Base-by-base conservation (phyloP, 2,113 vertebrate species). In the Madoqua kirkii region DNA sequence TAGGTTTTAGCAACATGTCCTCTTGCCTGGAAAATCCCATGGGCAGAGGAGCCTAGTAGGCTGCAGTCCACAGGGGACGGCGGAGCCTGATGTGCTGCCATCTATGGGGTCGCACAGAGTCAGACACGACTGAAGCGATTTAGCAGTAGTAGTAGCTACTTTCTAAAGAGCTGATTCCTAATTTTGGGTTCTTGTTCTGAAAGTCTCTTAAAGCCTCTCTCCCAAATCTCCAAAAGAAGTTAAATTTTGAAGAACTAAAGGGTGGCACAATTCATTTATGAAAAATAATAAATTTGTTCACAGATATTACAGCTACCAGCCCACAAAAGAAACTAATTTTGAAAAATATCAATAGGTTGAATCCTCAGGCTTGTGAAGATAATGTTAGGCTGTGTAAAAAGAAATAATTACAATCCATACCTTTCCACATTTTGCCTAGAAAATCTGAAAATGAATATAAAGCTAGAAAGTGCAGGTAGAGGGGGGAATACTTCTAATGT, bases 181-280 rank as follows among this genome's bases (percentile, higher is more conserved):
- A 27, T 43, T 89, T 71, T 62, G 82, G 43, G 8, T 60, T 79
- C 52, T 84, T 57, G 10, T 36, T 93, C 67, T 74, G 13, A 89
- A 5, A 87, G 3, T 25, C 52, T 36, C 54, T 92, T 74, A 76
- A 64, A 86, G 62, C 13, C 8, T n/a, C 2, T 14, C 25, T 19
- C 48, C 23, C 33, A 36, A 79, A 57, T 76, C 23, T n/a, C 14
- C 11, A 67, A 95, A 17, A 33, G 57, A 94, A 83, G 8, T 52
- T 91, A 79, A 82, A 90, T 79, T 93, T 84, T 64, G 59, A 91
- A 93, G 14, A 71, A 33, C 3, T 29, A 76, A 87, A 95, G 6
- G 17, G 1, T 8, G 71, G 93, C 33, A 90, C 54, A 95, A 33
- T 88, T 83, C 25, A 92, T n/a, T 54, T 92, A 88, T 27, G 6